Base-by-base conservation (phyloP, 2,797 vertebrate species). In the Pipistrellus nathusii region DNA sequence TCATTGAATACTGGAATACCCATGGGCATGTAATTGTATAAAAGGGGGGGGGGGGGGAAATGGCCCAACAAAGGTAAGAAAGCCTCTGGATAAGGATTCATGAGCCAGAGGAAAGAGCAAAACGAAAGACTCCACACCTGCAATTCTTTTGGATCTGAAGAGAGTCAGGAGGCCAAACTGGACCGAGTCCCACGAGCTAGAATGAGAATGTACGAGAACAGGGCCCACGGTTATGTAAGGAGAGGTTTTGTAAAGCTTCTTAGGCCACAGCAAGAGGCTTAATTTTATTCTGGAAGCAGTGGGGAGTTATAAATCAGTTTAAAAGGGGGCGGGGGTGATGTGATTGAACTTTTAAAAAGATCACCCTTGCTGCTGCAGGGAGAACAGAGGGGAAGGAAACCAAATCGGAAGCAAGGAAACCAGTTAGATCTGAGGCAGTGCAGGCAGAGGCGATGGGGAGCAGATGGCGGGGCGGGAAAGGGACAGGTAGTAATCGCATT, bases 271-370 rank as follows among this genome's bases (percentile, higher is more conserved):
- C 5, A 68, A 82, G 76, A 86, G 12, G 27, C 85, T 87, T 90
- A 78, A 87, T 62, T 75, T 91, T 85, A 76, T 91, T 91, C 41
- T 32, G 35, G 71, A n/a, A 64, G n/a, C 35, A 73, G 5, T 75
- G 57, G 9, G 41, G 73, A 94, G 44, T 73, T 57, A 83, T 62
- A 93, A 91, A 83, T 71, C 6, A 0, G 48, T 64, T 94, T 88
- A 91, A 85, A 93, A 85, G 1, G 53, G 15, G 6, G 13, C 14
- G 68, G 66, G 73, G 73, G 75, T 48, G 30, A 46, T 73, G 8
- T 77, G 35, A 78, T 86, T 73, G 83, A 78, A 80, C 57, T 62
- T 90, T 51, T 85, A 38, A 89, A 88, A 96, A 83, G 46, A 80
- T 80, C 25, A 14, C 41, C 83, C 64, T 73, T 71, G 88, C 20